Percentiles rank a stretch among this genome's conserved stretches.
These are phyloP conservation scores for Brachypalpus laphriformis DNA, from an alignment of 2,888 invertebrate species.

Conservation along the genomic window DNA sequence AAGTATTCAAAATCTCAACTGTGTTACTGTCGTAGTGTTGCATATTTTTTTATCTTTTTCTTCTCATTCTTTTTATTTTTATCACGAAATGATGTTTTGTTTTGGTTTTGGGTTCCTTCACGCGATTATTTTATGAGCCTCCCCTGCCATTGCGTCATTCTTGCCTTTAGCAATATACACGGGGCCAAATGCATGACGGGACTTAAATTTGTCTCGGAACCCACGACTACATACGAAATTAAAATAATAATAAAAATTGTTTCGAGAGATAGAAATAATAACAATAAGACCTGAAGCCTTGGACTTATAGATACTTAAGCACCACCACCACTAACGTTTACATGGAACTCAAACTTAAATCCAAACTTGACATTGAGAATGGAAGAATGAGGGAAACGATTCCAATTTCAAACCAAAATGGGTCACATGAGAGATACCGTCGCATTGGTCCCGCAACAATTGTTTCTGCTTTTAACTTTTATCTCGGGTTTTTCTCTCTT, in stretches of 20 bases:
- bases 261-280: constrained; percentile 11
- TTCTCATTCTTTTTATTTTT: constrained; percentile 17
- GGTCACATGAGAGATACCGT: constrained; percentile 42
- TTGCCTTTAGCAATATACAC: constrained; percentile 4
- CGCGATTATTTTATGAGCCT: constrained; percentile 18
- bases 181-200: constrained; percentile 3
- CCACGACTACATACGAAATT: constrained; percentile 21
- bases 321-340: neutral
- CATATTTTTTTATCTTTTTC: neutral
- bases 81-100: constrained; percentile 43
- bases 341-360: neutral
- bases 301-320: neutral
- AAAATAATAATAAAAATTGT: constrained; percentile 13
- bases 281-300: constrained; percentile 29
- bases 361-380: constrained; percentile 58
- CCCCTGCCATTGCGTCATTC: constrained; percentile 43
- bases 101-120: constrained; percentile 35
- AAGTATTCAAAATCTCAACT: neutral
- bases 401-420: constrained; percentile 27
- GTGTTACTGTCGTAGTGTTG: neutral
- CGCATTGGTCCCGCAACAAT: constrained; percentile 12
- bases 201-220: constrained; percentile 29
- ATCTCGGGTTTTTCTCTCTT: constrained; percentile 12
- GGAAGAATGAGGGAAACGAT: constrained; percentile 37
- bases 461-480: constrained; percentile 7